Conservation (phyloP, 2,797 vertebrate genomes). For the Choloepus didactylus region DNA sequence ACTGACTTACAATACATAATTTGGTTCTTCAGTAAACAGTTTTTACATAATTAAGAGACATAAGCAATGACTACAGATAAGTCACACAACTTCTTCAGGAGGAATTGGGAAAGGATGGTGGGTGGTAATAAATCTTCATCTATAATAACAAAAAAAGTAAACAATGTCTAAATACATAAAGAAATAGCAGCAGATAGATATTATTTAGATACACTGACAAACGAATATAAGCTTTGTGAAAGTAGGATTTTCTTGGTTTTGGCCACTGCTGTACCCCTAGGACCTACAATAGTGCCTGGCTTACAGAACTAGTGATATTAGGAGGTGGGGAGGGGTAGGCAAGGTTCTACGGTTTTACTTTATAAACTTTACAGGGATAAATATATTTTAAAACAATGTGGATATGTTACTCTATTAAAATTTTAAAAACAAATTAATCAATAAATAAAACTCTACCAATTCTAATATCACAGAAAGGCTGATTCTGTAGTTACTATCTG, state of each 20-base stretch:
- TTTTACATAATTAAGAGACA: conserved; percentile 8
- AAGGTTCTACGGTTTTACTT: conserved; percentile 28
- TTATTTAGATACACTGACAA: background rate
- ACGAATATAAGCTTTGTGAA: background rate
- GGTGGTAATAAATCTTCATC: background rate
- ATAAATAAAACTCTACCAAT: background rate
- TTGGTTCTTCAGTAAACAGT: background rate
- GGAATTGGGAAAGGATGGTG: background rate
- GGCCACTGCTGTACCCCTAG: background rate
- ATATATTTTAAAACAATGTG: background rate
- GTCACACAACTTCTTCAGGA: background rate
- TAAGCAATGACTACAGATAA: background rate
- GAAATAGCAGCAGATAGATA: background rate
- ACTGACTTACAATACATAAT: conserved; percentile 7
- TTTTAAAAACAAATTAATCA: conserved; percentile 51
- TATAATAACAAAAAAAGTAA: conserved; percentile 1
- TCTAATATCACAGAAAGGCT: background rate
- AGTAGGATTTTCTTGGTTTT: background rate
- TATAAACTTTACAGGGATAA: background rate
- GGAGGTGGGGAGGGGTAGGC: background rate
- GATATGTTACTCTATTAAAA: conserved; percentile 24
- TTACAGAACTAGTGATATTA: background rate
- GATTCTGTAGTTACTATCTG: background rate
- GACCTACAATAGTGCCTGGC: background rate
- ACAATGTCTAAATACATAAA: background rate